Evolutionary conservation across 2,113 vertebrate species (phyloP), one percentile per base, ranked within the genome.

Genomic region (Trichomycterus rosablanca): DNA sequence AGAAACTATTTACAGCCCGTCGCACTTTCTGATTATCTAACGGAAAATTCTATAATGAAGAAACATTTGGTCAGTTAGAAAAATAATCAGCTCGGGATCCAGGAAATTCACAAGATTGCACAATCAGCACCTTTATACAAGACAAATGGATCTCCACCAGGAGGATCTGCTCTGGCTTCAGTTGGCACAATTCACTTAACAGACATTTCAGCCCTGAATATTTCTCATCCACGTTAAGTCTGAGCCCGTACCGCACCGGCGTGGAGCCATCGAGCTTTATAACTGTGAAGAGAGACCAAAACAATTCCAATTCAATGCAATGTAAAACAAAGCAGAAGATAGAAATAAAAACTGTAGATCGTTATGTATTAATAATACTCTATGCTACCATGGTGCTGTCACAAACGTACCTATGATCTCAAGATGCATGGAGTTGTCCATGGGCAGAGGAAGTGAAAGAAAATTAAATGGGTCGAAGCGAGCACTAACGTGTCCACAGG

Each of bases 351-450:
- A 3, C 26, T 30, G 26, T 30, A 30, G 7, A 30, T 3, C n/a
- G n/a, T 3, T 37, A 6, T 14, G 6, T 3, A 39, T 24, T 14
- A 19, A 14, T 43, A 5, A 30, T 7, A 2, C 28, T n/a, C n/a
- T 11, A 26, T 2, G 1, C 22, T 26, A 24, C 5, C 4, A n/a
- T 55, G 11, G 20, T 11, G 5, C 2, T 16, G 7, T 34, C 23
- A 30, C n/a, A 26, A 15, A 22, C 63, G 24, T 62, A 93, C 91
- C 91, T 82, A 90, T 92, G 61, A 93, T 93, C 87, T 92, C 91
- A 71, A 93, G 76, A 67, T 93, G 91, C 91, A 93, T 92, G 73
- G 89, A 92, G 77, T 91, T 93, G 67, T 93, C 91, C 91, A 93
- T 93, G 53, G 91, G 91, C 67, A 93, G 82, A 73, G 91, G 91